Conservation (phyloP, 2,888 invertebrate genomes). For the Dolomedes plantarius region DNA sequence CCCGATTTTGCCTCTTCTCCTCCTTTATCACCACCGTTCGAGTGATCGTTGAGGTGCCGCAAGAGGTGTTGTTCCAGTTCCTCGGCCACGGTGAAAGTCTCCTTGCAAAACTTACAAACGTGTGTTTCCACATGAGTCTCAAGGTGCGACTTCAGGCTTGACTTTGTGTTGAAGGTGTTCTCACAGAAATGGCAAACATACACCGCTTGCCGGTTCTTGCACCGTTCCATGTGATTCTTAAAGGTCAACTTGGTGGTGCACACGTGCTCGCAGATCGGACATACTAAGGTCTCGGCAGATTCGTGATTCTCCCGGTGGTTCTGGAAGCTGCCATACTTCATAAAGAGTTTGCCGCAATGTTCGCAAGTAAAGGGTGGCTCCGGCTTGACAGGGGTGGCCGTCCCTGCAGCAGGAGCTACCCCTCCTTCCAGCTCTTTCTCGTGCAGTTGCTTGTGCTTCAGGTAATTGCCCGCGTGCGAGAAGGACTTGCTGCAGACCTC, state of each 20-base stretch:
- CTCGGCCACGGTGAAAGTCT: slow-evolving; percentile 17
- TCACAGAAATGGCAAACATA: slow-evolving; percentile 21
- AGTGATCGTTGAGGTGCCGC: slow-evolving; percentile 8
- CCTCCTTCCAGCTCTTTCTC: not conserved
- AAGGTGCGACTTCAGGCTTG: slow-evolving; percentile 30
- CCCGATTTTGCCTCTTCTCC: not conserved
- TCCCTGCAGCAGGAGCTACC: not conserved
- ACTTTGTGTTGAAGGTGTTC: slow-evolving; percentile 36
- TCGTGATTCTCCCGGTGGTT: slow-evolving; percentile 42
- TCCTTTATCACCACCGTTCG: not conserved
- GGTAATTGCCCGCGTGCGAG: slow-evolving; percentile 52
- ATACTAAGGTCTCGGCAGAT: not conserved
- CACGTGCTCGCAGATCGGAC: not conserved
- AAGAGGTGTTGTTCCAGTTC: slow-evolving; percentile 39
- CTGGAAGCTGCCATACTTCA: slow-evolving; percentile 50
- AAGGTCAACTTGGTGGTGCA: not conserved
- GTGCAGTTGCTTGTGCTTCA: slow-evolving; percentile 43
- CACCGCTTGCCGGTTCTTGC: not conserved
- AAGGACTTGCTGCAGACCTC: slow-evolving; percentile 34
- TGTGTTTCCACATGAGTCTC: slow-evolving; percentile 5
- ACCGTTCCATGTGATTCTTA: not conserved
- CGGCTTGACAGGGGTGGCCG: not conserved
- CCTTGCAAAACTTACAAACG: slow-evolving; percentile 53
- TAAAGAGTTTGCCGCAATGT: slow-evolving; percentile 37
- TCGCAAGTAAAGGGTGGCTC: slow-evolving; percentile 45